Base-by-base conservation (phyloP, 2,113 vertebrate species). In the Apistogramma diplotaenia region DNA sequence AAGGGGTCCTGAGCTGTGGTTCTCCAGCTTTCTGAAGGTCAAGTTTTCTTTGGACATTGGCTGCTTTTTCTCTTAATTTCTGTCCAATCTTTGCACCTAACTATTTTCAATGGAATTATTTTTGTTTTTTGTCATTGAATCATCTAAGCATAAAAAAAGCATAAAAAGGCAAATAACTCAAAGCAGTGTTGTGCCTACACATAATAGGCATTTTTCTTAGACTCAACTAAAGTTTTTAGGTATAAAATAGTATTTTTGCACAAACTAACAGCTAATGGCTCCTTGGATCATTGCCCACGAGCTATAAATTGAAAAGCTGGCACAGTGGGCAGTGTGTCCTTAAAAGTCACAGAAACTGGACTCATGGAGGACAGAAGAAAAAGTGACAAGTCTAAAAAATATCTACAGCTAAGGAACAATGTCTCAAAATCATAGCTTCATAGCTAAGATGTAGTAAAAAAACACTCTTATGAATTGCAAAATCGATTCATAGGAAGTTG, bases 271-370 rank as follows among this genome's bases (percentile, higher is more conserved):
- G 31, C 31, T 35, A 6, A 31, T 31, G 4, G 31, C 31, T 6
- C 33, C 9, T 35, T 8, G 33, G 33, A 6, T 35, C 33, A 35
- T 35, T 35, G 2, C 33, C 8, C 9, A 37, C 10, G 35, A 37
- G 35, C 35, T 37, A 37, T 51, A 8, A 19, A 3, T 18, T 18
- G 18, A 51, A 51, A 19, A 19, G 1, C 2, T 51, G 9, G 18
- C 7, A 51, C 7, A 18, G 46, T 19, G 18, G 19, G 46, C 7
- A 8, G 46, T 8, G 16, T 19, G 46, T 51, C 6, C 3, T 7
- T 51, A 49, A 49, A 49, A 8, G 4, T 0, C 23, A 4, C 43
- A 0, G 61, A 65, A 65, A 27, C 37, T 0, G 10, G 21, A 65
- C 21, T 8, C 3, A 4, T 43, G 40, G 16, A 12, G 13, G 15